These are phyloP conservation scores for Drosophila eohydei DNA, from an alignment of 2,888 invertebrate genomes.

Conservation along the genomic window DNA sequence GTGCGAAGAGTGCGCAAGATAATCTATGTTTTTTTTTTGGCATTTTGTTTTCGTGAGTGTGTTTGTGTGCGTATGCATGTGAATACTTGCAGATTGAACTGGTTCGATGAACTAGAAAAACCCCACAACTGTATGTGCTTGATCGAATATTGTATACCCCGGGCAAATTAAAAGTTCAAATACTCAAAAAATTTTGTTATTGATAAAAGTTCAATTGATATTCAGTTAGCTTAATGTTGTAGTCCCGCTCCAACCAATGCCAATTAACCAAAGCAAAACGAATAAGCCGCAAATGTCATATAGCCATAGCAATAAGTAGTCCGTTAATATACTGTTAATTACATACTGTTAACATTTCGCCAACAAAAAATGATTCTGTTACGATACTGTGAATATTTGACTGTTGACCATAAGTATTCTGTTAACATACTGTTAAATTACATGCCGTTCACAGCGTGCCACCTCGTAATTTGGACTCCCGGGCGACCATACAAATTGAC, in stretches of 20 bases:
- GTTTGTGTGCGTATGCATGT: neutral
- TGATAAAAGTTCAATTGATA: neutral
- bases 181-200: neutral
- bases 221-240: neutral
- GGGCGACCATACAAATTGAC: conserved; percentile 94
- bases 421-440: conserved; percentile 7
- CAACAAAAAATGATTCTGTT: neutral
- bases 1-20: conserved; percentile 15
- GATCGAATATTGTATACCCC: conserved; percentile 3
- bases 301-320: no score
- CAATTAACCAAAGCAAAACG: neutral
- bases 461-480: conserved; percentile 94
- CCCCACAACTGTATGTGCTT: neutral
- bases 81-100: conserved; percentile 14
- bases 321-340: neutral
- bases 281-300: neutral
- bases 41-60: conserved; percentile 7
- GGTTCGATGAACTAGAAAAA: conserved; percentile 12
- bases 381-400: neutral
- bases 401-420: no score
- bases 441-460: conserved; percentile 85
- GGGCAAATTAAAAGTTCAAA: neutral
- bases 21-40: conserved; percentile 18
- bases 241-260: neutral
- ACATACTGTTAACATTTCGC: neutral